Evolutionary conservation across 2,797 vertebrate genomes (phyloP), one percentile per base, ranked within the genome.

Genomic region (Crenichthys baileyi): DNA sequence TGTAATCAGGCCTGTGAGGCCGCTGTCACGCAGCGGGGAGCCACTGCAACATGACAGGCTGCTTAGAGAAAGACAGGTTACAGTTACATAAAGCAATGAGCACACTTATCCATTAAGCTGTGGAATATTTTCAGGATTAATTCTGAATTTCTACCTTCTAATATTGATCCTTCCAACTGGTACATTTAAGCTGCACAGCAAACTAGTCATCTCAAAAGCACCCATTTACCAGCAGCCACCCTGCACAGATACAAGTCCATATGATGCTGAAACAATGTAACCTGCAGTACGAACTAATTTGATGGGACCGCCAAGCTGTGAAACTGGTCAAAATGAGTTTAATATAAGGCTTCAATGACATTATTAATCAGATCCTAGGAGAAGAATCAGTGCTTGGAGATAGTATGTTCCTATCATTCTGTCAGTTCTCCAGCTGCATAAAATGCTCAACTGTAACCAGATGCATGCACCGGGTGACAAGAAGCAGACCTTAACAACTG

Each of bases 1-100:
- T 82, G 78, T 79, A 90, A 91, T 91, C 87, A 82, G 84, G 83
- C 75, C 76, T 80, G 70, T 60, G 80, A 76, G 56, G 78, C 63
- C 7, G 73, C 76, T 29, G 46, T 83, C 81, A 87, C 73, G 41
- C 87, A 86, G 83, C 78, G 6, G 86, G 84, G 81, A 73, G 88
- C 82, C 68, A 70, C 72, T 41, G 82, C 58, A 41, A 85, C 83
- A 68, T 85, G 89, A 83, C 86, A 72, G 75, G 73, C 83, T 83
- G 79, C 78, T 79, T 81, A 48, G 63, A 87, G 68, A 78, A 67
- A 39, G 73, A 58, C 4, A 79, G 78, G 76, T 78, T 9, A 77
- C 20, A 75, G 68, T 29, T 70, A 31, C 44, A 11, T 11, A 46
- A 46, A 7, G 44, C 44, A 46, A 46, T 46, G 7, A 46, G 44